Evolutionary conservation across 2,113 vertebrate genomes (phyloP).

Genomic region (Planiliza haematocheilus): DNA sequence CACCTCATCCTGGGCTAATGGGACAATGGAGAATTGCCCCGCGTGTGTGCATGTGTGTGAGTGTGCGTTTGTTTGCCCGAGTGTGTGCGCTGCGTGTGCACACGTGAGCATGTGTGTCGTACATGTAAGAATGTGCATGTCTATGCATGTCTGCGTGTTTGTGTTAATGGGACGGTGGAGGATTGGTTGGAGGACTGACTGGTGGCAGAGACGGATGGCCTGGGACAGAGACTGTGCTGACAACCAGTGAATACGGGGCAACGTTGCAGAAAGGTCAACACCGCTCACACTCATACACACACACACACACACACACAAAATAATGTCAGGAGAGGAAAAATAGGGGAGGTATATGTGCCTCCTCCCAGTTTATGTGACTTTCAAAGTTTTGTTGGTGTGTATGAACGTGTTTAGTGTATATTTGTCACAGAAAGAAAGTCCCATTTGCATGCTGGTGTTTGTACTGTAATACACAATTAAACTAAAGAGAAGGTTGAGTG

Average conservation of each 20-base stretch:
- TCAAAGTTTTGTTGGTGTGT: slow-evolving; percentile 72
- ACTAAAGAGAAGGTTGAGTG: background rate
- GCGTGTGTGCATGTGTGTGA: slow-evolving; percentile 39
- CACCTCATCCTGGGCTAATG: slow-evolving; percentile 91
- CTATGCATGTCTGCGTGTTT: slow-evolving; percentile 51
- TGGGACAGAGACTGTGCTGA: slow-evolving; percentile 92
- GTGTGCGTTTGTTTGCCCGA: background rate
- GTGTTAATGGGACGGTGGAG: slow-evolving; percentile 79
- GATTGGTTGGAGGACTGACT: slow-evolving; percentile 92
- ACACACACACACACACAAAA: slow-evolving; percentile 40
- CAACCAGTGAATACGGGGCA: slow-evolving; percentile 93
- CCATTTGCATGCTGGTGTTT: slow-evolving; percentile 9
- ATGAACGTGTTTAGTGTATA: slow-evolving; percentile 30
- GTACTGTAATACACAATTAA: slow-evolving; percentile 3
- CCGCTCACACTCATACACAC: slow-evolving; percentile 44
- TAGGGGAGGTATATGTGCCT: slow-evolving; percentile 51
- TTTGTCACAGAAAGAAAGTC: background rate
- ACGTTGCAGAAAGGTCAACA: slow-evolving; percentile 95
- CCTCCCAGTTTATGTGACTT: slow-evolving; percentile 70
- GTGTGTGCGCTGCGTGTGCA: slow-evolving; percentile 17
- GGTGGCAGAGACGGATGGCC: slow-evolving; percentile 95
- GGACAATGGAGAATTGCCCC: slow-evolving; percentile 90
- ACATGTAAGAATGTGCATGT: slow-evolving; percentile 34
- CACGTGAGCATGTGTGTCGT: slow-evolving; percentile 11
- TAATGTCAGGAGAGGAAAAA: slow-evolving; percentile 75